phyloP scores from a whole-genome alignment of 2,113 vertebrate genomes.

The Myrmophylax atrothorax region DNA sequence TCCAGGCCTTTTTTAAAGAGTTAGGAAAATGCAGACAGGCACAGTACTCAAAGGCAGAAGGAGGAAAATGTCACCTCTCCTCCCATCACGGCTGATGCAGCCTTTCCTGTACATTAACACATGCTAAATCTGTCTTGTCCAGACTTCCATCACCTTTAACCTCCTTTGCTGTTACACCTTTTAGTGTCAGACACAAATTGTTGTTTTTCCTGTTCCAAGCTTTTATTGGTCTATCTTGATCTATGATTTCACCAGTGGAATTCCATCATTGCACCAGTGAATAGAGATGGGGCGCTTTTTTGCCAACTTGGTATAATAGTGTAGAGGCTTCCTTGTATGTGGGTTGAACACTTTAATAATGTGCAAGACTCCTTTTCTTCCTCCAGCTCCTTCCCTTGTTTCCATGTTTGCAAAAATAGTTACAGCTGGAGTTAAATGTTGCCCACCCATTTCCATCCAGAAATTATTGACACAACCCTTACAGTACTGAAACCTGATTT shows the following conservation, averaged over 20 bases:
- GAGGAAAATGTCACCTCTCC: neutral
- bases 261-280: neutral
- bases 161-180: neutral
- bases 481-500: neutral
- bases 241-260: neutral
- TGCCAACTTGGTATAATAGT: neutral
- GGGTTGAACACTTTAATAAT: neutral
- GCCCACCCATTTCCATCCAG: neutral
- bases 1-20: constrained; percentile 15
- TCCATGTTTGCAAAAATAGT: neutral
- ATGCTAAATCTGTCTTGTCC: neutral
- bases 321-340: neutral
- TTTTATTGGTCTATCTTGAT: neutral
- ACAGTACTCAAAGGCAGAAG: neutral
- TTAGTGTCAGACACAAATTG: neutral
- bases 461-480: neutral
- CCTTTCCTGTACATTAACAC: neutral
- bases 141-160: neutral
- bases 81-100: neutral
- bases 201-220: neutral
- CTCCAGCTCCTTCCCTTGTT: neutral
- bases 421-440: neutral
- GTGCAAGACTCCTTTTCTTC: neutral
- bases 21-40: neutral
- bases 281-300: neutral